Evolutionary conservation across 2,797 vertebrate genomes (phyloP).

Genomic region (Pangasius larnaudii): DNA sequence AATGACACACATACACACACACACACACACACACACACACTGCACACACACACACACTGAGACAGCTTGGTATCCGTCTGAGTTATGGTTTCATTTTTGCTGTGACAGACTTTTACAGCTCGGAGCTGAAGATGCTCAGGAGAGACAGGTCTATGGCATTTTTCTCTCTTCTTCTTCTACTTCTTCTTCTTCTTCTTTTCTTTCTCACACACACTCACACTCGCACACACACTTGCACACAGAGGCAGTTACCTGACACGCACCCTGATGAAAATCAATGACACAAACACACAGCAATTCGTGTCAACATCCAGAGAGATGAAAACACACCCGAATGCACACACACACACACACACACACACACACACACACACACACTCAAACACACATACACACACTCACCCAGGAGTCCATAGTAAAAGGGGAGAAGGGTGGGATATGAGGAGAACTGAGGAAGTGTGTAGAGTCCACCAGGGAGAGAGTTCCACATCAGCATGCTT

Average conservation of each 20-base stretch:
- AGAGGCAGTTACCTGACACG: constrained; percentile 9
- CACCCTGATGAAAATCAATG: constrained; percentile 31
- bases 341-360: constrained; percentile 17
- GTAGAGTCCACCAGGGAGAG: constrained; percentile 78
- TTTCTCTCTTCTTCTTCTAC: constrained; percentile 5
- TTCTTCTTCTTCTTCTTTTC: neutral
- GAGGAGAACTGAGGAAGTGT: constrained; percentile 79
- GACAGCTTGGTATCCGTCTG: constrained; percentile 71
- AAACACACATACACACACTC: constrained; percentile 55
- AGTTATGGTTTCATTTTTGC: constrained; percentile 67
- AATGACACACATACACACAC: constrained; percentile 48
- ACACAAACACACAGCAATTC: constrained; percentile 1
- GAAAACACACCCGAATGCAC: neutral
- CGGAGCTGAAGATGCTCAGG: constrained; percentile 40
- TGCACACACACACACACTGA: constrained; percentile 56
- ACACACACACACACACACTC: constrained; percentile 21
- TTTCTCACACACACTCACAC: neutral
- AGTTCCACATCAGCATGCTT: constrained; percentile 79
- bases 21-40: constrained; percentile 49
- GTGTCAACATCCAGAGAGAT: constrained; percentile 19
- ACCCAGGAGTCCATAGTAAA: constrained; percentile 80
- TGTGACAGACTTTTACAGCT: constrained; percentile 53
- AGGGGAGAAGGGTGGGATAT: constrained; percentile 77
- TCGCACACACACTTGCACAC: constrained; percentile 46
- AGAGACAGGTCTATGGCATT: constrained; percentile 29